A percentile compares a stretch with the other conserved stretches of the same genome.
These are phyloP conservation scores for Apamea anceps DNA, from an alignment of 2,888 invertebrate genomes.

Conservation along the genomic window DNA sequence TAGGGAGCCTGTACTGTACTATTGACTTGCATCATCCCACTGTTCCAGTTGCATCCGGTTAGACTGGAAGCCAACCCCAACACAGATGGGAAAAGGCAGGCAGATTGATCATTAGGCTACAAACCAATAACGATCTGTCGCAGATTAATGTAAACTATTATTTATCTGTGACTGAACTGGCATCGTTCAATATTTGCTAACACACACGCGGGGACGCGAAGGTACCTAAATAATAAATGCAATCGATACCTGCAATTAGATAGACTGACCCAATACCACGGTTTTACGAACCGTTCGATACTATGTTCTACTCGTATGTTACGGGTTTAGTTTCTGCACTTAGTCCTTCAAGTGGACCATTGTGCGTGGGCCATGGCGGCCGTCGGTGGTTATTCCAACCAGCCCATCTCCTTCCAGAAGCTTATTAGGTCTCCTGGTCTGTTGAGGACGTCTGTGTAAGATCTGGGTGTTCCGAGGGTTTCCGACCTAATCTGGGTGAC, in stretches of 20 bases:
- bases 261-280: background rate
- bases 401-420: too few relatives aligned
- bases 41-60: background rate
- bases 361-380: too few relatives aligned
- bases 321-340: too few relatives aligned
- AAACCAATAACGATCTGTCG: background rate
- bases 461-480: too few relatives aligned
- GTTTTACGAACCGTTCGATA: background rate
- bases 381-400: too few relatives aligned
- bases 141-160: slow-evolving; percentile 11
- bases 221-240: slow-evolving; percentile 44
- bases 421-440: too few relatives aligned
- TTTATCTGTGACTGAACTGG: background rate
- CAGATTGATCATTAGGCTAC: background rate
- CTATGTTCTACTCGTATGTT: too few relatives aligned
- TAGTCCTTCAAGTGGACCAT: too few relatives aligned
- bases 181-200: slow-evolving; percentile 5
- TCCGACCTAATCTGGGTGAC: too few relatives aligned
- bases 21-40: background rate
- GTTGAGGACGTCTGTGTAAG: too few relatives aligned
- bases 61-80: background rate
- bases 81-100: background rate
- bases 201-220: background rate
- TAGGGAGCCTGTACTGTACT: background rate
- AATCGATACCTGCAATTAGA: slow-evolving; percentile 37